Percentiles rank a stretch among this genome's conserved stretches.
Conservation (phyloP, 2,888 invertebrate genomes). For the Rhagophthalmus giganteus region DNA sequence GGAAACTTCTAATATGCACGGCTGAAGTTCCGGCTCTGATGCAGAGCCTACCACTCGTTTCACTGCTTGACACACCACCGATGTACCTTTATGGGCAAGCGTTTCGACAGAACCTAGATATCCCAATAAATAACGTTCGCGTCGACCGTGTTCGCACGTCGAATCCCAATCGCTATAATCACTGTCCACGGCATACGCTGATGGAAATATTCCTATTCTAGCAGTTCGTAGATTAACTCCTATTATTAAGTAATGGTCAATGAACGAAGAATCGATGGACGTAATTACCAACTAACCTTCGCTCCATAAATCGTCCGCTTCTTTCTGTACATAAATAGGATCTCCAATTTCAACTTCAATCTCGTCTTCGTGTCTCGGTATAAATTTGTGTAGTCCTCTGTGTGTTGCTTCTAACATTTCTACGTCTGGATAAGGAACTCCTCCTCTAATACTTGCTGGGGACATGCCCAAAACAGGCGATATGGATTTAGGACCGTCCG, state of each 20-base stretch:
- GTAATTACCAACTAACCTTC: conserved; percentile 85
- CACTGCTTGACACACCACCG: conserved; percentile 90
- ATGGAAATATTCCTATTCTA: conserved; percentile 89
- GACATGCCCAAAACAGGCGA: conserved; percentile 63
- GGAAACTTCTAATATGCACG: conserved; percentile 91
- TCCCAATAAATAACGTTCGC: conserved; percentile 86
- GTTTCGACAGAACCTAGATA: conserved; percentile 98
- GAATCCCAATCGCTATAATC: conserved; percentile 96
- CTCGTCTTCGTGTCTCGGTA: conserved; percentile 94
- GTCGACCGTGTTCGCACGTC: conserved; percentile 77
- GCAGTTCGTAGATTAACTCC: conserved; percentile 94
- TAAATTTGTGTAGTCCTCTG: conserved; percentile 92
- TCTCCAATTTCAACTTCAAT: conserved; percentile 97
- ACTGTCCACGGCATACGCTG: conserved; percentile 95
- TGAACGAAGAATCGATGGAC: too few species aligned
- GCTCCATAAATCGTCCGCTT: conserved; percentile 97
- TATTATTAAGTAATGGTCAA: too few species aligned
- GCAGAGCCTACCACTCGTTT: conserved; percentile 78
- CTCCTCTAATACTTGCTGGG: conserved; percentile 65
- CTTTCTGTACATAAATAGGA: conserved; percentile 93
- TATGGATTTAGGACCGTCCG: conserved; percentile 82
- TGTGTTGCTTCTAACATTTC: conserved; percentile 85
- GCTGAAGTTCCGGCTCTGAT: conserved; percentile 72
- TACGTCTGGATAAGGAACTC: conserved; percentile 71
- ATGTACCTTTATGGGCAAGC: conserved; percentile 94